Percentiles rank a stretch among this genome's conserved stretches.
phyloP scores from a whole-genome alignment of 2,797 vertebrate species.

The Pagetopsis macropterus region DNA sequence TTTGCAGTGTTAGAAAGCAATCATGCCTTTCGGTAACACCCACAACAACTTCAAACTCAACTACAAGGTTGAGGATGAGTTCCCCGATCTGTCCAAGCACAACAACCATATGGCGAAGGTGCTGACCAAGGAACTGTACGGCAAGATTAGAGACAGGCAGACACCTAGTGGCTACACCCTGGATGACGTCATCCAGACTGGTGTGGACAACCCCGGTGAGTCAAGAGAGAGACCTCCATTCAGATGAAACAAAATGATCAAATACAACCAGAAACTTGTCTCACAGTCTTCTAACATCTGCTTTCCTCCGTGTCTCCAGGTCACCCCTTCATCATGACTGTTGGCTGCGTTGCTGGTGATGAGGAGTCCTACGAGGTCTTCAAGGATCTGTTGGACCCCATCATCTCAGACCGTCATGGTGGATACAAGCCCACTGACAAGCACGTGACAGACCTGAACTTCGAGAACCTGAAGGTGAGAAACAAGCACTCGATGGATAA shows the following conservation, averaged over 20 bases:
- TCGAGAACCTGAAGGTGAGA: conserved; percentile 88
- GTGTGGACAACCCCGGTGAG: conserved; percentile 93
- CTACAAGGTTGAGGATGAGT: conserved; percentile 89
- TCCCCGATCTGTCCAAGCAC: conserved; percentile 89
- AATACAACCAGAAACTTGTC: neutral
- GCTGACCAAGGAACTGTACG: conserved; percentile 88
- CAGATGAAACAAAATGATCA: neutral
- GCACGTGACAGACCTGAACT: conserved; percentile 95
- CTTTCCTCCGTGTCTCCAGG: conserved; percentile 67
- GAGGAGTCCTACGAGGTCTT: conserved; percentile 92
- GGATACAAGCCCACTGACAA: conserved; percentile 94
- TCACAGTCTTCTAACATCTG: conserved; percentile 3
- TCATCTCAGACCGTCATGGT: conserved; percentile 92
- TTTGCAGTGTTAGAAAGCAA: conserved; percentile 81
- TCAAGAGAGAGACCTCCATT: neutral
- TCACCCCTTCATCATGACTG: conserved; percentile 97
- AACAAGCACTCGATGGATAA: neutral
- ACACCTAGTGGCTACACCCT: conserved; percentile 92
- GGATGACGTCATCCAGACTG: conserved; percentile 93
- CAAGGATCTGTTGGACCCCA: conserved; percentile 91
- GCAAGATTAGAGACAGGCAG: conserved; percentile 91
- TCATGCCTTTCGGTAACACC: conserved; percentile 96
- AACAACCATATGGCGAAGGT: conserved; percentile 98
- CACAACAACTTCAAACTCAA: conserved; percentile 96
- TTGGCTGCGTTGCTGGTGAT: conserved; percentile 93